These are phyloP conservation scores for Brachyalestes nurse DNA, from an alignment of 2,797 vertebrate genomes.

Conservation along the genomic window DNA sequence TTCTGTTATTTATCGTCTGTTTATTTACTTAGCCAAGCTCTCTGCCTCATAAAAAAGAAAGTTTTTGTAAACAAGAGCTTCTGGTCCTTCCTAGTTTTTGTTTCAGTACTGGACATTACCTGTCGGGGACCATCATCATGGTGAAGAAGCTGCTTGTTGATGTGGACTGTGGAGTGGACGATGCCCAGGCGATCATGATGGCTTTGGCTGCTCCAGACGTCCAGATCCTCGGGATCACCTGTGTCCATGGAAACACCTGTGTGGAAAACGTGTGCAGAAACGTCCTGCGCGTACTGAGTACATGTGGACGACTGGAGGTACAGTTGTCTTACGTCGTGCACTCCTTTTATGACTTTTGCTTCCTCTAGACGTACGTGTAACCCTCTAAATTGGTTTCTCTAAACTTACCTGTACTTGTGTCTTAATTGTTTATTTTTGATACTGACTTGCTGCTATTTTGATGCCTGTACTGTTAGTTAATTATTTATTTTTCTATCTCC, in stretches of 20 bases:
- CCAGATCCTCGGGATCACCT: conserved; percentile 78
- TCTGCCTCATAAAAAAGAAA: background rate
- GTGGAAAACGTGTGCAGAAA: conserved; percentile 82
- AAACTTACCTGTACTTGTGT: no score
- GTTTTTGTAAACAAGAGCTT: background rate
- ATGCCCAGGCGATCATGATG: conserved; percentile 82
- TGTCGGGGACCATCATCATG: conserved; percentile 64
- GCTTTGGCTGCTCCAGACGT: conserved; percentile 71
- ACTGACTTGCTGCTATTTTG: no score
- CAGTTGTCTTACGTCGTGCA: background rate
- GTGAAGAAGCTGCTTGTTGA: conserved; percentile 75
- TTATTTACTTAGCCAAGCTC: background rate
- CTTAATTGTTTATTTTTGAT: no score
- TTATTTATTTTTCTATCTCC: no score
- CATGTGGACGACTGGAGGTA: conserved; percentile 73
- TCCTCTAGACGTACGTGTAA: no score
- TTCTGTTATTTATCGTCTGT: background rate
- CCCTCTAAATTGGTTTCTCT: no score
- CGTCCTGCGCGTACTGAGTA: conserved; percentile 73
- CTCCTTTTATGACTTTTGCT: no score
- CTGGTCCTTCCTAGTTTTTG: background rate
- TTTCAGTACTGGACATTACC: background rate
- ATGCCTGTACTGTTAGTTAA: no score
- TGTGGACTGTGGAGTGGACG: conserved; percentile 77
- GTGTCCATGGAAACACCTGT: conserved; percentile 76